These are phyloP conservation scores for Columba livia DNA, from an alignment of 2,113 vertebrate genomes.

Conservation along the genomic window DNA sequence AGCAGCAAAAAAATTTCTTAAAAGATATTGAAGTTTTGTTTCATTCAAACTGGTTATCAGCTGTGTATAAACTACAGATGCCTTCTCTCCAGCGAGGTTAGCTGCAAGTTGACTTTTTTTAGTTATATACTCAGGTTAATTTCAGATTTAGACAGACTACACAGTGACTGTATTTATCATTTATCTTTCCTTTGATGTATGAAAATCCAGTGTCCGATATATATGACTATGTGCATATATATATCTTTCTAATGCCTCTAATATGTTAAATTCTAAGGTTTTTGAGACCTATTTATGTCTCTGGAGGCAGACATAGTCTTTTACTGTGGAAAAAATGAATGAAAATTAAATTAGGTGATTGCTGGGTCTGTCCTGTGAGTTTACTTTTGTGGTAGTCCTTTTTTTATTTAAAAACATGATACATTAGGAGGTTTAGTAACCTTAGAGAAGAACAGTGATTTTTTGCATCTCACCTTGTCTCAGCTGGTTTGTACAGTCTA, in stretches of 20 bases:
- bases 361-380: neutral
- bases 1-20: neutral
- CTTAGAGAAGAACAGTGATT: neutral
- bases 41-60: neutral
- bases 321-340: neutral
- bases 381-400: neutral
- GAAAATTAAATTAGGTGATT: neutral
- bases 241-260: neutral
- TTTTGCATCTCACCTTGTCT: neutral
- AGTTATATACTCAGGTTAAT: neutral
- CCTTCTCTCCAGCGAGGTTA: neutral
- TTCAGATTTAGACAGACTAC: neutral
- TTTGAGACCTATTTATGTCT: neutral
- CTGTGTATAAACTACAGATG: neutral
- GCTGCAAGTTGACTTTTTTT: neutral
- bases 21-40: neutral
- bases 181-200: neutral
- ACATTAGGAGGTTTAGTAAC: neutral
- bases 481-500: neutral
- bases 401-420: neutral
- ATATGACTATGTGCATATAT: neutral
- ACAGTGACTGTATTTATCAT: neutral
- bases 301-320: neutral
- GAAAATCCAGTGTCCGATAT: neutral
- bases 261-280: neutral